Evolutionary conservation across 64 coral and sea anemone genomes (phyloP), one percentile per base, ranked within the genome.

Genomic region (Actinia equina): DNA sequence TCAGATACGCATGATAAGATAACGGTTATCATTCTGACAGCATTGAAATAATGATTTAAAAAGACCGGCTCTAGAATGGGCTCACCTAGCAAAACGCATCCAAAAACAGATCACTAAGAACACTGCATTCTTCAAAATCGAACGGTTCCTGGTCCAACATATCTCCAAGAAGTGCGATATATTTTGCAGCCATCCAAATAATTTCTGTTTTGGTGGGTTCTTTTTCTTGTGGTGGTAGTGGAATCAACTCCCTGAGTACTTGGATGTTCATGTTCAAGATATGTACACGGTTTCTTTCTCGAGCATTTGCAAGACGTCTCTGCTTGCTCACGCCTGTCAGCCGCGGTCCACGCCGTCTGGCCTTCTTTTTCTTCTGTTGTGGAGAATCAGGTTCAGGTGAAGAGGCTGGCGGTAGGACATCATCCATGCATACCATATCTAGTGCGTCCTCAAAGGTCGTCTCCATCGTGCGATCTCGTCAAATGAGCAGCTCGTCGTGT

Each of bases 251-350:
- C 43, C 90, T 58, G 18, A 92, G 45, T 11, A 92, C 86, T 81
- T 92, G 90, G 59, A 92, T 92, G n/a, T 92, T 92, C 90, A 83
- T 92, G 78, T 92, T 92, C 3, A 92, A 59, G 56, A 92, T 92
- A 70, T 92, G 84, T 44, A 92, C 90, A 42, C 90, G 85, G 15
- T 86, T 79, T 54, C 90, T 81, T 58, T 92, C 90, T n/a, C 90
- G 85, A 25, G 90, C 90, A n/a, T 92, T 92, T 15, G 90, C 90
- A 17, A 92, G 60, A 44, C 90, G 43, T 18, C 90, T 86, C 85
- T 92, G 90, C 59, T 92, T 92, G 90, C 90, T 92, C 0, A 92
- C 90, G 44, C 90, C 90, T 23, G 90, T 92, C 6, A 92, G 90
- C 10, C 90, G 74, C 1, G 90, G 90, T 71, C 90, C 90, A 43